Percentiles rank a stretch among this genome's conserved stretches.
phyloP scores from a whole-genome alignment of 2,888 invertebrate species.

The Calliphora vomitoria region DNA sequence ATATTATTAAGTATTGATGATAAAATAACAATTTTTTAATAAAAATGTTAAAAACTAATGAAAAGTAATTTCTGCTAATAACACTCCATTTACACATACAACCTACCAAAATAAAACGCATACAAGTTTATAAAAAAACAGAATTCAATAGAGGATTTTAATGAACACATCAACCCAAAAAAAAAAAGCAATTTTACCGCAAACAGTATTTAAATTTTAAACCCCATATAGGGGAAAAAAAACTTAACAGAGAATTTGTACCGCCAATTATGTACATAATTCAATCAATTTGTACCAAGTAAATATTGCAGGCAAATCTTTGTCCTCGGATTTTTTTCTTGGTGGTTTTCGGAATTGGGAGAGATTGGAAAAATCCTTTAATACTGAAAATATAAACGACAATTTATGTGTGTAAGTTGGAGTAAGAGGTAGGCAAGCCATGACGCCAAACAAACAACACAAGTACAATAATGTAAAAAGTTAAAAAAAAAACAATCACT shows the following conservation, averaged over 20 bases:
- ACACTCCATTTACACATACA: constrained; percentile 16
- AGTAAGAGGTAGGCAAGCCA: constrained; percentile 43
- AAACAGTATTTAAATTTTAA: constrained; percentile 44
- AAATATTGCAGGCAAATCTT: constrained; percentile 61
- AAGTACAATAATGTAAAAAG: constrained; percentile 39
- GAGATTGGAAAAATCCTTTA: constrained; percentile 37
- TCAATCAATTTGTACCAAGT: constrained; percentile 81
- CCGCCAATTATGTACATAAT: constrained; percentile 81
- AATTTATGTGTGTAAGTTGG: constrained; percentile 30
- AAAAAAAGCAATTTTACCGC: neutral
- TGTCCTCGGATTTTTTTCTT: constrained; percentile 50
- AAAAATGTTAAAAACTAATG: neutral
- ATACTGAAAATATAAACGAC: constrained; percentile 30
- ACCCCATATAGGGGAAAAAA: neutral
- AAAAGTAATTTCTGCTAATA: constrained; percentile 41
- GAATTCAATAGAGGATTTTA: constrained; percentile 3
- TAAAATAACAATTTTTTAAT: no score
- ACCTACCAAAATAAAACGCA: neutral
- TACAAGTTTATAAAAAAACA: neutral
- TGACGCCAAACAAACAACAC: constrained; percentile 54
- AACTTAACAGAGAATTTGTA: constrained; percentile 20
- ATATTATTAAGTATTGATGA: no score
- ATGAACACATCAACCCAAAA: constrained; percentile 32
- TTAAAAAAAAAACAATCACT: constrained; percentile 76
- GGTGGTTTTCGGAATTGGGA: constrained; percentile 2